phyloP scores from a whole-genome alignment of 2,888 invertebrate species.

The Rhodophaea formosa region DNA sequence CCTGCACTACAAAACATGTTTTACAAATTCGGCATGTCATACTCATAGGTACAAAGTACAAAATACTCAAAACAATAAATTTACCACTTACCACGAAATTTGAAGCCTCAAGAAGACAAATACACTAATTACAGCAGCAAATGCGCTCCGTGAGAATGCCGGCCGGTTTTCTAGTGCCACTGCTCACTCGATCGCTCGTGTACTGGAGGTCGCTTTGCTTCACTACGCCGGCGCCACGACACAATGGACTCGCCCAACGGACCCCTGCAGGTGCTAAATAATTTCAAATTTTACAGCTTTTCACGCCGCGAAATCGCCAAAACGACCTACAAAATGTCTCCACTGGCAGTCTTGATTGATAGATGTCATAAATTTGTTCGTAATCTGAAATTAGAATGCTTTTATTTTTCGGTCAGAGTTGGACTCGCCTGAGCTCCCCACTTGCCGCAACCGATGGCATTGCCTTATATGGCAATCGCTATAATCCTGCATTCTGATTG shows the following conservation, averaged over 20 bases:
- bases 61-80: conserved; percentile 19
- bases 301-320: conserved; percentile 42
- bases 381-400: conserved; percentile 56
- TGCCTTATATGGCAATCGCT: conserved; percentile 92
- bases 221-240: conserved; percentile 66
- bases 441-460: conserved; percentile 82
- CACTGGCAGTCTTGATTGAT: conserved; percentile 41
- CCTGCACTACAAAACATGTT: not conserved
- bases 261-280: conserved; percentile 57
- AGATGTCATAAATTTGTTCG: conserved; percentile 52
- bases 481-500: conserved; percentile 85
- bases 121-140: conserved; percentile 49
- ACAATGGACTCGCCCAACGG: conserved; percentile 63
- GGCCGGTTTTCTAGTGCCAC: conserved; percentile 57
- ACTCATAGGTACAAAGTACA: not conserved
- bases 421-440: conserved; percentile 77
- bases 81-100: conserved; percentile 51
- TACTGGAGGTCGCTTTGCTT: conserved; percentile 64
- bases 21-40: not conserved
- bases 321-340: conserved; percentile 48
- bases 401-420: conserved; percentile 50
- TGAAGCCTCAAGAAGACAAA: conserved; percentile 39
- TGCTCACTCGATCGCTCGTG: conserved; percentile 55
- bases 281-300: conserved; percentile 46
- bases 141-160: conserved; percentile 70